Base-by-base conservation (phyloP, 92 coral and sea anemone species). In the Umimayanthus chanpuru region DNA sequence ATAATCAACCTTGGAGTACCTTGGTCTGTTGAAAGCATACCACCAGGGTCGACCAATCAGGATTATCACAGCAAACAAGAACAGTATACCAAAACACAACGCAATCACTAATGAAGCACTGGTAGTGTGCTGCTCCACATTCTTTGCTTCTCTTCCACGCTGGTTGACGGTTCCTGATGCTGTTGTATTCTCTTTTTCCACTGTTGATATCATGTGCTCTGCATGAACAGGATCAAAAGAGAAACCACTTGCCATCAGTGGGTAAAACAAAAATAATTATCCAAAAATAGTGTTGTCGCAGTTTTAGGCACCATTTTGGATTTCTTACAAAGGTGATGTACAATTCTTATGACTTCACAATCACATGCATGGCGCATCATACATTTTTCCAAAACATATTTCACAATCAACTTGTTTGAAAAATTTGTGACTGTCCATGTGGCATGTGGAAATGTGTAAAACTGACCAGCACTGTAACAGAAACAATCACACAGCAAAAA, bases 1-100 rank as follows among this genome's bases (percentile, higher is more conserved):
- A 72, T 95, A 95, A 87, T 95, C 98, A 56, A 95, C 98, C 73
- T 95, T 95, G 41, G 98, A 95, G 79, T 95, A 95, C 77, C 98
- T 89, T 79, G 98, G 98, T 66, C 96, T 90, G 39, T 93, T 94
- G 72, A 93, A 90, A 38, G 95, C 92, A 81, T 92, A 88, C 94
- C 95, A 93, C 98, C 98, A 95, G 2, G 98, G 98, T 50, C 94
- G 90, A 9, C 98, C 98, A 74, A 95, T 91, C 15, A 93, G 86
- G 40, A 95, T 81, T n/a, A 95, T 21, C 43, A 90, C 94, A 53
- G 96, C 98, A 82, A 90, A 90, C 73, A 95, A 88, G 91, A 95
- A 95, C 79, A 95, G 89, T 25, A 93, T 76, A 43, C 98, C 98
- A 81, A 95, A 95, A 74, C 89, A 91, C 36, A 95, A 89, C n/a